Evolutionary conservation across 2,797 vertebrate species (phyloP).

Genomic region (Odontamblyopus rebecca): DNA sequence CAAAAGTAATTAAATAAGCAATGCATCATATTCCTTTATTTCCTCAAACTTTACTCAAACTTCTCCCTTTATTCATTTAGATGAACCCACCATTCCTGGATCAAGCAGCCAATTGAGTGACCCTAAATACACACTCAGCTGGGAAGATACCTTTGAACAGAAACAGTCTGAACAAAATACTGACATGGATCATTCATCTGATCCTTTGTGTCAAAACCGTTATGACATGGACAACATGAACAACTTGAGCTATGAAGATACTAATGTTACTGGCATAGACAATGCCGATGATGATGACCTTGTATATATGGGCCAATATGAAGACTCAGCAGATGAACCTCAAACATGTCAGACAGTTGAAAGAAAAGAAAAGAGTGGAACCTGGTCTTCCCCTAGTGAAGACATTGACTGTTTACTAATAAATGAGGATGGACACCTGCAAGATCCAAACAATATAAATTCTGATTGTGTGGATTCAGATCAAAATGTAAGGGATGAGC

Average conservation of each 20-base stretch:
- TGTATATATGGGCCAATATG: constrained; percentile 62
- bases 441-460: constrained; percentile 65
- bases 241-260: constrained; percentile 59
- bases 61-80: constrained; percentile 20
- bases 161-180: constrained; percentile 52
- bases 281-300: constrained; percentile 60
- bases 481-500: constrained; percentile 51
- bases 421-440: constrained; percentile 79
- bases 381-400: constrained; percentile 53
- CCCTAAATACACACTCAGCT: constrained; percentile 66
- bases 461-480: constrained; percentile 51
- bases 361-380: constrained; percentile 40
- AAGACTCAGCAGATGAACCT: constrained; percentile 54
- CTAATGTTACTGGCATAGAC: constrained; percentile 62
- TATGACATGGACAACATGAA: constrained; percentile 68
- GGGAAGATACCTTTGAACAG: constrained; percentile 65
- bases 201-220: constrained; percentile 65
- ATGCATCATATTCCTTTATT: constrained; percentile 10
- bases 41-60: not conserved
- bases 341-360: constrained; percentile 48
- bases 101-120: constrained; percentile 66
- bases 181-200: constrained; percentile 50
- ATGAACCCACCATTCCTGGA: constrained; percentile 54
- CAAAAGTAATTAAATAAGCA: too few species aligned
- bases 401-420: constrained; percentile 78